Conservation (phyloP, 2,797 vertebrate genomes). For the Pogoniulus pusillus region DNA sequence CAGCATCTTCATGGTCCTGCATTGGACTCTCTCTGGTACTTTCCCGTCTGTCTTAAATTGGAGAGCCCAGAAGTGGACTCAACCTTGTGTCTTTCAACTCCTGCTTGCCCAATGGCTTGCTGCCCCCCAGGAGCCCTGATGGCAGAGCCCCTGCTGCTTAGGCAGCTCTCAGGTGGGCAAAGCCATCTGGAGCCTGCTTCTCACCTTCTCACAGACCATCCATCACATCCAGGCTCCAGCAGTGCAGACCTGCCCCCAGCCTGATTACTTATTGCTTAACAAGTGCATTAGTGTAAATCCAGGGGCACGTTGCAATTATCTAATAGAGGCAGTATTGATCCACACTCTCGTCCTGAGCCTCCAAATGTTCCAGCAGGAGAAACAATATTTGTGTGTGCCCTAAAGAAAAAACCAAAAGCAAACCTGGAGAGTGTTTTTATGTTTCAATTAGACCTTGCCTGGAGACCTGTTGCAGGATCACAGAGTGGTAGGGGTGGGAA, state of each 20-base stretch:
- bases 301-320: conserved; percentile 63
- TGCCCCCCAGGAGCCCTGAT: background rate
- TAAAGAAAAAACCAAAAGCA: background rate
- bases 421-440: conserved; percentile 23
- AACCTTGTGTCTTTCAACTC: background rate
- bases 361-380: conserved; percentile 50
- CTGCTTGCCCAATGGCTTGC: background rate
- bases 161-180: background rate
- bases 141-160: background rate
- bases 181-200: background rate
- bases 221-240: background rate
- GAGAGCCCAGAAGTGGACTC: no score
- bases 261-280: conserved; percentile 61
- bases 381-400: conserved; percentile 42
- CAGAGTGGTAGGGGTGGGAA: no score
- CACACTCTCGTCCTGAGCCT: background rate
- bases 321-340: conserved; percentile 71
- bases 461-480: background rate
- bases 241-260: background rate
- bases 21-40: no score
- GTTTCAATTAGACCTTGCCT: conserved; percentile 29
- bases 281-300: conserved; percentile 71
- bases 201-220: background rate
- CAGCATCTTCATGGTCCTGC: no score
- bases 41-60: no score